Percentiles rank a stretch among this genome's conserved stretches.
These are phyloP conservation scores for Dallia pectoralis DNA, from an alignment of 2,797 vertebrate species.

Conservation along the genomic window DNA sequence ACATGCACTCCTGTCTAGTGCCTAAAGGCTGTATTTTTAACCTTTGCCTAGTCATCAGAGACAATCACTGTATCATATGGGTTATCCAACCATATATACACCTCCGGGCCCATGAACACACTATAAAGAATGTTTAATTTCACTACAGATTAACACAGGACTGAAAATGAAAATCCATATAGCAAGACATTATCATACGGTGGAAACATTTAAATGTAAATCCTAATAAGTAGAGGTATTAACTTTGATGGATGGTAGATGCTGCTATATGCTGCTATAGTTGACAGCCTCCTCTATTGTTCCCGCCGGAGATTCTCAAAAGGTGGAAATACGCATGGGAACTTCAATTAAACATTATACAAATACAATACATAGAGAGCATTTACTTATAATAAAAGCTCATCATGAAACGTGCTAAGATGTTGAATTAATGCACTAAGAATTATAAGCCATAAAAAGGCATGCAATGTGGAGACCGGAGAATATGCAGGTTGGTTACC, in stretches of 20 bases:
- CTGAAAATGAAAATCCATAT: not conserved
- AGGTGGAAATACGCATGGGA: conserved; percentile 53
- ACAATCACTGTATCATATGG: not conserved
- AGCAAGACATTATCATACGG: not conserved
- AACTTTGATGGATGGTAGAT: conserved; percentile 7
- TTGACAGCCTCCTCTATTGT: conserved; percentile 60
- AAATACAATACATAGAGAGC: not conserved
- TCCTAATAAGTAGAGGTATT: not conserved
- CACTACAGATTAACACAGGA: not conserved
- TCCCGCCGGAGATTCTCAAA: conserved; percentile 62
- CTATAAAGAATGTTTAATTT: not conserved
- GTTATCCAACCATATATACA: not conserved
- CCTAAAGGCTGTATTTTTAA: not conserved
- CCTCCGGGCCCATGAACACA: not conserved
- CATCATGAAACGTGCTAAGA: not conserved
- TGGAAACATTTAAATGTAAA: not conserved
- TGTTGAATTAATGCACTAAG: not conserved
- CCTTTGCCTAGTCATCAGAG: not conserved
- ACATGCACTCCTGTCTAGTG: not conserved
- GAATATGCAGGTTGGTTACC: conserved; percentile 71
- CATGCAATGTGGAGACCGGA: conserved; percentile 32
- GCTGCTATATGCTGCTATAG: conserved; percentile 56
- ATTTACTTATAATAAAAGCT: not conserved
- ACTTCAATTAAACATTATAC: not conserved
- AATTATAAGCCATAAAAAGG: conserved; percentile 36